Evolutionary conservation across 1,140 invertebrate species (phyloP).

Genomic region (Chrysopa pallens): DNA sequence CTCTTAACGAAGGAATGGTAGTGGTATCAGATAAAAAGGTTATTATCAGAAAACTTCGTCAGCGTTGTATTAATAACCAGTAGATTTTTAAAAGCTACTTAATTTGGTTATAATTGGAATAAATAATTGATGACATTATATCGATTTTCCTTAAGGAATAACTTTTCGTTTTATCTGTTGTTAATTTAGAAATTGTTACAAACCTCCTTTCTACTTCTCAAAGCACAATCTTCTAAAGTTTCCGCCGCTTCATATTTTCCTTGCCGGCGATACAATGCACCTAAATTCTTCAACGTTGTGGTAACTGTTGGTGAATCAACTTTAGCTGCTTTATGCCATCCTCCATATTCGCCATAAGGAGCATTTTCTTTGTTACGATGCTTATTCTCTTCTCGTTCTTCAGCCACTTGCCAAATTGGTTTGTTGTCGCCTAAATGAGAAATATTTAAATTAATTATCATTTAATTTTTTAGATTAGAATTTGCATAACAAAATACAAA

Average conservation of each 20-base stretch:
- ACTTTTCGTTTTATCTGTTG: background rate
- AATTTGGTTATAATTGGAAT: no score
- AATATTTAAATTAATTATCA: no score
- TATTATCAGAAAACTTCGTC: no score
- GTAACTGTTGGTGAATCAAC: conserved; percentile 95
- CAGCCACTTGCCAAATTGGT: conserved; percentile 98
- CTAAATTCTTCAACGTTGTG: conserved; percentile 92
- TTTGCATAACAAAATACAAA: no score
- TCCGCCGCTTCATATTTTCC: conserved; percentile 98
- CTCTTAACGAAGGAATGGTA: no score
- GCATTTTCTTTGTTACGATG: conserved; percentile 78
- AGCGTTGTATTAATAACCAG: no score
- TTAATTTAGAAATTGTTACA: conserved; percentile 6
- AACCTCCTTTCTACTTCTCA: conserved; percentile 85
- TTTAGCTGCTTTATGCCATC: conserved; percentile 98
- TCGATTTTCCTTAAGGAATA: no score
- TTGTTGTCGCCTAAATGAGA: conserved; percentile 72
- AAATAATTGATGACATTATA: no score
- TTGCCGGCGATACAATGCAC: conserved; percentile 90
- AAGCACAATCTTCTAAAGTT: conserved; percentile 92
- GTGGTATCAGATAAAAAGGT: no score
- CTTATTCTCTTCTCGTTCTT: conserved; percentile 92
- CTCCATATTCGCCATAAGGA: conserved; percentile 86
- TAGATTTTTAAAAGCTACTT: no score
- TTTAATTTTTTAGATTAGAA: no score